Conservation (phyloP, 2,797 vertebrate species). For the Sebastes diaconus region DNA sequence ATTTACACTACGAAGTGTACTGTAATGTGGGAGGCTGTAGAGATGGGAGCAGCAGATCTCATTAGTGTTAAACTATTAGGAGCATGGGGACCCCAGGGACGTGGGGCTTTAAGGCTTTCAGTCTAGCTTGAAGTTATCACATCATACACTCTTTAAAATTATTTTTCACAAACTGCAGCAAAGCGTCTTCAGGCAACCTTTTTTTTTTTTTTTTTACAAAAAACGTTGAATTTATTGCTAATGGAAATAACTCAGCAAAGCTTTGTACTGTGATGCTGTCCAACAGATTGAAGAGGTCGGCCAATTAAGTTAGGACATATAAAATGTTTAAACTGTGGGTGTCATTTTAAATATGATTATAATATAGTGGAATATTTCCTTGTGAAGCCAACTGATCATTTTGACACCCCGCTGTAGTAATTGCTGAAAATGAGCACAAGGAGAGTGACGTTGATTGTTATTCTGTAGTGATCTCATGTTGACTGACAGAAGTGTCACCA, state of each 20-base stretch:
- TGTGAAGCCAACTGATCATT: neutral
- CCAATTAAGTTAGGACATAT: neutral
- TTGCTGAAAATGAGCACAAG: neutral
- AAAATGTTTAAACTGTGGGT: neutral
- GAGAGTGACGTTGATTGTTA: neutral
- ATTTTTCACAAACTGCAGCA: slow-evolving; percentile 37
- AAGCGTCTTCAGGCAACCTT: neutral
- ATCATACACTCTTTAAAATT: slow-evolving; percentile 46
- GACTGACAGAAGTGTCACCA: neutral
- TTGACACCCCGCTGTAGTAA: neutral
- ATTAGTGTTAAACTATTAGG: slow-evolving; percentile 78
- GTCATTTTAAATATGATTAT: neutral
- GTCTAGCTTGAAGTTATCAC: slow-evolving; percentile 61
- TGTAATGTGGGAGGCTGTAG: slow-evolving; percentile 60
- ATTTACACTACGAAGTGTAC: slow-evolving; percentile 72
- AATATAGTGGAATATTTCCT: neutral
- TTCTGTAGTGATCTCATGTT: neutral
- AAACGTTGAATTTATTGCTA: slow-evolving; percentile 20
- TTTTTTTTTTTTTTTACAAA: neutral
- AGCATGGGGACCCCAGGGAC: slow-evolving; percentile 61
- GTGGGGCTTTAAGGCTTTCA: slow-evolving; percentile 56
- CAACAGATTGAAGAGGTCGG: neutral
- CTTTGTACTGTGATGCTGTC: neutral
- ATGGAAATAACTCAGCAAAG: slow-evolving; percentile 7
- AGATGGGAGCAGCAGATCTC: slow-evolving; percentile 67